A percentile compares a stretch with the other conserved stretches of the same genome.
Evolutionary conservation across 2,797 vertebrate species (phyloP).

Genomic region (Clarias laeviceps): DNA sequence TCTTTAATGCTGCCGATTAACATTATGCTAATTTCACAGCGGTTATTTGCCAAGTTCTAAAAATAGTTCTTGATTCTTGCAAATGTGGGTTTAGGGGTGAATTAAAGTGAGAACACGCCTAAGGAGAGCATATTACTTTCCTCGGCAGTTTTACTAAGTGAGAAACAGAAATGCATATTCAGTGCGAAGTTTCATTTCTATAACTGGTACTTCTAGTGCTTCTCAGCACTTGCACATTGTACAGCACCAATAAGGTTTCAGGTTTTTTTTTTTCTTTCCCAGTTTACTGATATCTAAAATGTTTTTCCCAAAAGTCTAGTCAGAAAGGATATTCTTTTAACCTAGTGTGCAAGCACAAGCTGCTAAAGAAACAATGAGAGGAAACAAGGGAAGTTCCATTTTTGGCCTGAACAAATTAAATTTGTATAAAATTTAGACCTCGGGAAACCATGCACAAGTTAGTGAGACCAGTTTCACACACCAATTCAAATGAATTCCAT

Average conservation of each 20-base stretch:
- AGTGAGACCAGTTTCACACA: neutral
- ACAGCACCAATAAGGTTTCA: neutral
- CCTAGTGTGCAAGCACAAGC: neutral
- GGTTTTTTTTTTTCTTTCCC: neutral
- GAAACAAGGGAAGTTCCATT: neutral
- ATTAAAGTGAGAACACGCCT: neutral
- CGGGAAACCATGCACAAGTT: neutral
- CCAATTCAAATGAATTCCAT: neutral
- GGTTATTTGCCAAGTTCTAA: too few relatives aligned
- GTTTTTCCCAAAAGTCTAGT: neutral
- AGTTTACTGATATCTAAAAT: neutral
- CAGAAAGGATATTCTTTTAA: neutral
- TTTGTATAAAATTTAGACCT: too few relatives aligned
- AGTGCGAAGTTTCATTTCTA: neutral
- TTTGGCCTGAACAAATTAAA: neutral
- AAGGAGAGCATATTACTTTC: neutral
- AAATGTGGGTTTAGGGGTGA: neutral
- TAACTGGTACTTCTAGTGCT: neutral
- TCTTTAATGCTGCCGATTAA: neutral
- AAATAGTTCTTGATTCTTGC: neutral
- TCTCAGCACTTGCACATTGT: neutral
- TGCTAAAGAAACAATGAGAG: neutral
- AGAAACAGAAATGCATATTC: neutral
- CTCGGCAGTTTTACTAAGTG: neutral
- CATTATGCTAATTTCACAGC: neutral